A percentile compares a stretch with the other conserved stretches of the same genome.
Evolutionary conservation across 1,140 invertebrate genomes (phyloP).

Genomic region (Halesus radiatus): DNA sequence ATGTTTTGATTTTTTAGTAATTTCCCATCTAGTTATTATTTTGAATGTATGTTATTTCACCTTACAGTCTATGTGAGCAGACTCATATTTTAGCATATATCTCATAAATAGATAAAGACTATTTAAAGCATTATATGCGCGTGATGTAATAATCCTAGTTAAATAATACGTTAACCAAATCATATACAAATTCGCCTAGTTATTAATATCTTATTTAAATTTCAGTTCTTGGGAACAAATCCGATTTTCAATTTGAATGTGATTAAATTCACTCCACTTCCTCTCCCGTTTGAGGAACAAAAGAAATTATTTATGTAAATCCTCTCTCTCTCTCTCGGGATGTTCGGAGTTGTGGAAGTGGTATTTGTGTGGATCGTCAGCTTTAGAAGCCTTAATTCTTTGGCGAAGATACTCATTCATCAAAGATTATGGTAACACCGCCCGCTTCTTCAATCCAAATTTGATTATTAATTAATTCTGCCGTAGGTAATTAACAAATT

Average conservation of each 20-base stretch:
- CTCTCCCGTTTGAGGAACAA: slow-evolving; percentile 28
- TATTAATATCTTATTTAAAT: slow-evolving; percentile 22
- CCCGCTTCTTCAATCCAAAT: slow-evolving; percentile 1
- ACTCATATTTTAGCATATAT: no score
- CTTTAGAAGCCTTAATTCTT: slow-evolving; percentile 4
- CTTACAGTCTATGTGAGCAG: no score
- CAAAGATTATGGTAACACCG: slow-evolving; percentile 33
- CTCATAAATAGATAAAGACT: no score
- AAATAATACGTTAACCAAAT: no score
- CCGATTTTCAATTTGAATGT: slow-evolving; percentile 35
- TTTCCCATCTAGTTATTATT: no score
- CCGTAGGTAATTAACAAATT: neutral
- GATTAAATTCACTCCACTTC: slow-evolving; percentile 37
- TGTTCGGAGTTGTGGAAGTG: slow-evolving; percentile 11
- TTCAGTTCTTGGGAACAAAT: slow-evolving; percentile 25
- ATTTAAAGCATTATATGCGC: no score
- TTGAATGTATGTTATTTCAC: no score
- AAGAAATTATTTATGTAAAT: slow-evolving; percentile 47
- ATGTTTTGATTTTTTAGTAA: no score
- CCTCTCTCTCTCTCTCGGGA: slow-evolving; percentile 18
- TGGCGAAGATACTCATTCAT: slow-evolving; percentile 17
- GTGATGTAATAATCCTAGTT: no score
- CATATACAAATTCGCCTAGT: no score
- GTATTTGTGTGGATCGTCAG: slow-evolving; percentile 22
- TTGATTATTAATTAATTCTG: slow-evolving; percentile 4